A percentile compares a stretch with the other conserved stretches of the same genome.
Conservation (phyloP, 2,797 vertebrate genomes). For the Merluccius polli region DNA sequence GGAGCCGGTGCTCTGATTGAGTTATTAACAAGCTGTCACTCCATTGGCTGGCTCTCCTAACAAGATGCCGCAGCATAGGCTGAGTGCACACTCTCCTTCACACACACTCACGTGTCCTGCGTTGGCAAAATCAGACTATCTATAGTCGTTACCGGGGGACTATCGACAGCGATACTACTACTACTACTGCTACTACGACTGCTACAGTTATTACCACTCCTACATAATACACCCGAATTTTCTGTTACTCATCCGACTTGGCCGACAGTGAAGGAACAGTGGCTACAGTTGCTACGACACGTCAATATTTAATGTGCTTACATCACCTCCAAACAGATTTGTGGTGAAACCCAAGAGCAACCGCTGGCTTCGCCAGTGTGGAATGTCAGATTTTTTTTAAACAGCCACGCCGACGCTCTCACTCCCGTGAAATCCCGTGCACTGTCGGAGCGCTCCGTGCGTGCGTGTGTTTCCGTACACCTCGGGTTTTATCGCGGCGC, state of each 20-base stretch:
- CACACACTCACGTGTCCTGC: slow-evolving; percentile 43
- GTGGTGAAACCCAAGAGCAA: not conserved
- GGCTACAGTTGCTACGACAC: slow-evolving; percentile 21
- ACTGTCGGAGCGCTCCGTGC: too few species aligned
- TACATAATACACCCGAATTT: not conserved
- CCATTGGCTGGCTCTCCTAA: slow-evolving; percentile 40
- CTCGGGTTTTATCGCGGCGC: not conserved
- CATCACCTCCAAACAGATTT: slow-evolving; percentile 13
- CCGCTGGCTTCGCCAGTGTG: not conserved
- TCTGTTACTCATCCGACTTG: not conserved
- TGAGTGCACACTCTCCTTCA: slow-evolving; percentile 38
- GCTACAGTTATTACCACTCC: slow-evolving; percentile 22
- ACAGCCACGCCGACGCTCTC: not conserved
- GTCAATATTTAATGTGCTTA: slow-evolving; percentile 58
- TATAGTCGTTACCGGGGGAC: not conserved
- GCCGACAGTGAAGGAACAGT: slow-evolving; percentile 40
- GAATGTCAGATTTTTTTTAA: not conserved
- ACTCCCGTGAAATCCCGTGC: not conserved
- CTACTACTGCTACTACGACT: slow-evolving; percentile 15
- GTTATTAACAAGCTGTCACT: slow-evolving; percentile 48
- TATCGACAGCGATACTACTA: not conserved
- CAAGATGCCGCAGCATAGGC: slow-evolving; percentile 53
- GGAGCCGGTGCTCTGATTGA: slow-evolving; percentile 34
- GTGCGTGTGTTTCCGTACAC: not conserved
- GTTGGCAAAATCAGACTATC: slow-evolving; percentile 31